Conservation (phyloP, 2,888 invertebrate genomes). For the Morpho deidamia region DNA sequence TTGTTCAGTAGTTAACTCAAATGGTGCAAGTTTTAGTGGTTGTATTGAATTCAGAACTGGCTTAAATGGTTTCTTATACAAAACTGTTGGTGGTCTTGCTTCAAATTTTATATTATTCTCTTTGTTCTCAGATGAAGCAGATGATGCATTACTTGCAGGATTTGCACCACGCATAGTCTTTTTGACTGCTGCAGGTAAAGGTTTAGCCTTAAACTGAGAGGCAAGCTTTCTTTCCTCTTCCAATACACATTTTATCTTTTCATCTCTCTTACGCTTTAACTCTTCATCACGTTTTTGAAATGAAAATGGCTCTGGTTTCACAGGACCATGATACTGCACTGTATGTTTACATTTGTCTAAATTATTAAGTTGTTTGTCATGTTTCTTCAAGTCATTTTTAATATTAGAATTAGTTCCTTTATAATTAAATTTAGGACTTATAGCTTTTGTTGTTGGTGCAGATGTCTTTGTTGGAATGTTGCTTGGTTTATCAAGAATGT, state of each 20-base stretch:
- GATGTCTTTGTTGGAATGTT: conserved; percentile 45
- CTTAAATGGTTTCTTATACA: conserved; percentile 81
- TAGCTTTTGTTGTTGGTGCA: conserved; percentile 44
- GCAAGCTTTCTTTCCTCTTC: conserved; percentile 79
- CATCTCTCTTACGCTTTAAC: conserved; percentile 76
- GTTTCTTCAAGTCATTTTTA: conserved; percentile 30
- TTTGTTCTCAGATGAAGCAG: conserved; percentile 63
- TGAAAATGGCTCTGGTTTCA: conserved; percentile 79
- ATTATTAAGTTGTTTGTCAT: conserved; percentile 14
- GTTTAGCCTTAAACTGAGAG: conserved; percentile 84
- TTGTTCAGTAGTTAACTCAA: conserved; percentile 81
- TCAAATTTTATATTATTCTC: conserved; percentile 78
- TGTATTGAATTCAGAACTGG: conserved; percentile 73
- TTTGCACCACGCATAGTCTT: conserved; percentile 52
- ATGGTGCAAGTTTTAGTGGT: conserved; percentile 63
- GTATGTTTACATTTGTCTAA: conserved; percentile 35
- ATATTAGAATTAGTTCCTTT: conserved; percentile 44
- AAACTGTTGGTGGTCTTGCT: conserved; percentile 80
- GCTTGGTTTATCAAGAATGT: conserved; percentile 63
- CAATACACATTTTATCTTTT: conserved; percentile 77
- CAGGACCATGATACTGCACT: conserved; percentile 44
- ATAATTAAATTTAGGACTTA: conserved; percentile 55
- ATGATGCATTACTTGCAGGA: conserved; percentile 39
- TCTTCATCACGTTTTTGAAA: conserved; percentile 82
- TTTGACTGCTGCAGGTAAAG: conserved; percentile 75